phyloP scores from a whole-genome alignment of 1,140 invertebrate species.

The Patella vulgata region DNA sequence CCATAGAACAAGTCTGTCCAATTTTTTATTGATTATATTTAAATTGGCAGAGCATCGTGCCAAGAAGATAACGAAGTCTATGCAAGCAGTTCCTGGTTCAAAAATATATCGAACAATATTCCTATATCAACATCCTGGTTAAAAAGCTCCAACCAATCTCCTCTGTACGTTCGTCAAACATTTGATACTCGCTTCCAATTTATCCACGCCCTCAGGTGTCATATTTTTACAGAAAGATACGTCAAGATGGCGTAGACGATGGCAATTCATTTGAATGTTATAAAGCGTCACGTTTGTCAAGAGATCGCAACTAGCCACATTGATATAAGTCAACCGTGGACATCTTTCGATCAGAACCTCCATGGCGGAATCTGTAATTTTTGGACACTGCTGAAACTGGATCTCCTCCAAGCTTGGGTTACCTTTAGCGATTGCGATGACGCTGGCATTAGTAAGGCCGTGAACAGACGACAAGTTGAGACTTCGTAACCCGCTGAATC shows the following conservation, averaged over 20 bases:
- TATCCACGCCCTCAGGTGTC: slow-evolving; percentile 61
- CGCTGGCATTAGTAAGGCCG: slow-evolving; percentile 74
- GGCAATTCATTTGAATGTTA: slow-evolving; percentile 71
- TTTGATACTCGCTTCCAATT: slow-evolving; percentile 37
- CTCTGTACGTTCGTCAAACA: slow-evolving; percentile 39
- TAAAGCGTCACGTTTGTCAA: slow-evolving; percentile 74
- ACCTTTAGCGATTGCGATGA: slow-evolving; percentile 73
- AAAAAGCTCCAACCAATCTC: slow-evolving; percentile 31
- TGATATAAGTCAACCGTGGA: slow-evolving; percentile 72
- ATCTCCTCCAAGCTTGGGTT: slow-evolving; percentile 78
- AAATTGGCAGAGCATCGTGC: no score
- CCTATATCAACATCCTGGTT: no score
- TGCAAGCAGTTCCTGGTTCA: no score
- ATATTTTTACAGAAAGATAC: slow-evolving; percentile 73
- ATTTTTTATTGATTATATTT: no score
- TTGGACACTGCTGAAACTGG: slow-evolving; percentile 71
- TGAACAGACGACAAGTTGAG: slow-evolving; percentile 76
- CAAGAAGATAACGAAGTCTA: no score
- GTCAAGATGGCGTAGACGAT: slow-evolving; percentile 71
- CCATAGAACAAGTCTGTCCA: no score
- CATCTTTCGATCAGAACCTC: slow-evolving; percentile 71
- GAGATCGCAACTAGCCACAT: slow-evolving; percentile 76
- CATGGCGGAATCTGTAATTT: slow-evolving; percentile 74
- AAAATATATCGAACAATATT: no score
- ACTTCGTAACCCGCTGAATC: slow-evolving; percentile 73